These are phyloP conservation scores for Cremastinae sp. DNA, from an alignment of 2,888 invertebrate species.

Conservation along the genomic window DNA sequence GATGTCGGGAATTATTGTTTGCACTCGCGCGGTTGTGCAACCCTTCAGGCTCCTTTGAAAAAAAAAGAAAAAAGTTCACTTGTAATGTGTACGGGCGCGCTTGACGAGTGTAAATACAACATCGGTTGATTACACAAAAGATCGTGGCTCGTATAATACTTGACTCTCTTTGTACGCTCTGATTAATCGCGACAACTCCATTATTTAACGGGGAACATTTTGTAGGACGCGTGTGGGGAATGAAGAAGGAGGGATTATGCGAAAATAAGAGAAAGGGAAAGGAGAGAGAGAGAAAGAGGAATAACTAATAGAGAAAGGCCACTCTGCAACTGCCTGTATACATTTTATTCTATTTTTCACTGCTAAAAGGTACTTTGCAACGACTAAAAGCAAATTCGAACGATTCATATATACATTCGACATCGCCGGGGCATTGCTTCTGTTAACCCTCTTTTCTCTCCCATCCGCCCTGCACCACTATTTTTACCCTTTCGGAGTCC, in stretches of 20 bases:
- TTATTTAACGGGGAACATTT: constrained; percentile 41
- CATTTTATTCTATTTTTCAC: constrained; percentile 62
- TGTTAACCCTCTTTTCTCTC: constrained; percentile 36
- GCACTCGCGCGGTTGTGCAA: neutral
- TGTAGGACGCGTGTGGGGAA: constrained; percentile 13
- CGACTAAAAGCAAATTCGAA: constrained; percentile 62
- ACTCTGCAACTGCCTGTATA: constrained; percentile 18
- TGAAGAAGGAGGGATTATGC: constrained; percentile 14
- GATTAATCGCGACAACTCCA: constrained; percentile 58
- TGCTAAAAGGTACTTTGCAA: constrained; percentile 61
- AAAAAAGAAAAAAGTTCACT: too few relatives aligned
- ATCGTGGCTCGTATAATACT: constrained; percentile 37
- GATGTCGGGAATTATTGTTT: constrained; percentile 8
- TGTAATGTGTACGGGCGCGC: constrained; percentile 3
- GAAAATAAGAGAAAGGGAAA: too few relatives aligned
- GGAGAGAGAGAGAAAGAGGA: constrained; percentile 17
- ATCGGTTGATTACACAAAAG: constrained; percentile 44
- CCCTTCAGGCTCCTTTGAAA: neutral
- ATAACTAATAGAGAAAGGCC: constrained; percentile 30
- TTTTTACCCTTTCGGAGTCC: constrained; percentile 31
- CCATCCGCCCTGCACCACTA: neutral
- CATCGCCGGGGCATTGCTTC: constrained; percentile 49
- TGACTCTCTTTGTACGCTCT: constrained; percentile 43
- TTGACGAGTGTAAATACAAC: constrained; percentile 31
- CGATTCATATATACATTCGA: constrained; percentile 57